Conservation (phyloP, 2,113 vertebrate species). For the Eolophus roseicapilla region DNA sequence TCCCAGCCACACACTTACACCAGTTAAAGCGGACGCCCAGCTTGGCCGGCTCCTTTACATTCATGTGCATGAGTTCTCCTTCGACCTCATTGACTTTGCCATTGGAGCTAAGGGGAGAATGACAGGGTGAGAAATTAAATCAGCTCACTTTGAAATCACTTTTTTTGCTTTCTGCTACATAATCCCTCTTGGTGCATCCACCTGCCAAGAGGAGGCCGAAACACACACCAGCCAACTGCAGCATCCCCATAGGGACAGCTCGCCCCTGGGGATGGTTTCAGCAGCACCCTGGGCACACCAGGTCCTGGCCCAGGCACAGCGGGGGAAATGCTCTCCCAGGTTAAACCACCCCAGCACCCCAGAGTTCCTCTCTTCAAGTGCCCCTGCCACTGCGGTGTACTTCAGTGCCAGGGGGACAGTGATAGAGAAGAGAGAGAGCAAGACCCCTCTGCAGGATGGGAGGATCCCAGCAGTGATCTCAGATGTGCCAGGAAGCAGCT, state of each 20-base stretch:
- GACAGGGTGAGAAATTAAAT: background rate
- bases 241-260: background rate
- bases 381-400: background rate
- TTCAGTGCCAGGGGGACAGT: background rate
- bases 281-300: background rate
- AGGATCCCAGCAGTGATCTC: background rate
- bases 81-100: slow-evolving; percentile 79
- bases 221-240: background rate
- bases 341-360: background rate
- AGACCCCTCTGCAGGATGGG: accelerated
- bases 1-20: slow-evolving; percentile 71
- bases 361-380: background rate
- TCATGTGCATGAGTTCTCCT: slow-evolving; percentile 78
- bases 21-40: slow-evolving; percentile 85
- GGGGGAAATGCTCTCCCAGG: background rate
- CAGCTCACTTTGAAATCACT: background rate
- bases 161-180: background rate
- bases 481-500: background rate
- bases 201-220: background rate
- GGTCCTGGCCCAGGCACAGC: background rate
- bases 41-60: slow-evolving; percentile 85
- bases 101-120: slow-evolving; percentile 53
- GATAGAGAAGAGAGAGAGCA: background rate
- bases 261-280: accelerated
- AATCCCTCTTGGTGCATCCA: background rate